Evolutionary conservation across 2,888 invertebrate species (phyloP), one percentile per base, ranked within the genome.

Genomic region (Drosophila subquinaria): DNA sequence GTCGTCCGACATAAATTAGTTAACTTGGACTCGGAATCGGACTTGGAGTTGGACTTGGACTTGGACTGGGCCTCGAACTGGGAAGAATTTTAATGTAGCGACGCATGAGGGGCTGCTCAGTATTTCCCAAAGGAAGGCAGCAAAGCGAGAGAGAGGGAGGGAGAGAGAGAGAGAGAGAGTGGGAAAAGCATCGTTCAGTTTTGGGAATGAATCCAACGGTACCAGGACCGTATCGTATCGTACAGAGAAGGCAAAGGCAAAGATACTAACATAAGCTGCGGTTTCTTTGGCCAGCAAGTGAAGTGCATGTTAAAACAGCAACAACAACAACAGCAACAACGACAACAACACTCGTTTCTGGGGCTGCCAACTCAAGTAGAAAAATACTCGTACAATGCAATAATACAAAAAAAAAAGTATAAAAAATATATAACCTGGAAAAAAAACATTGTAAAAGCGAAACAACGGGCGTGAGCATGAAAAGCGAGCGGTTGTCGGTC

Each of bases 1-100:
- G 90, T 83, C 83, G 86, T 82, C 78, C 83, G 76, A 88, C 89
- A 88, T 90, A 90, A 90, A 83, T 90, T 89, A 90, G 89, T 90
- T 89, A 85, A 82, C 78, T 89, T 79, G 75, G 78, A 87, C 79
- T 83, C 66, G 79, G 57, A 80, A 53, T 65, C 73, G 56, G 67
- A 74, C 48, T 83, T 45, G 52, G 56, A 61, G 68, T n/a, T n/a
- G n/a, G n/a, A n/a, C n/a, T 79, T 71, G 71, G 69, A 51, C 73
- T 79, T 71, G 71, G 69, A 51, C 73, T 76, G 62, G 8, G 30
- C 33, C 42, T 42, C 45, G 47, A 57, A 57, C 62, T 69, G 79
- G 60, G 64, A 88, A 80, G 89, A 90, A 89, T 89, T 88, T 89
- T 83, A 89, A 89, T 90, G 90, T 81, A 69, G 79, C 59, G 57